A percentile compares a stretch with the other conserved stretches of the same genome.
Conservation (phyloP, 2,888 invertebrate genomes). For the Nesidiocoris tenuis region DNA sequence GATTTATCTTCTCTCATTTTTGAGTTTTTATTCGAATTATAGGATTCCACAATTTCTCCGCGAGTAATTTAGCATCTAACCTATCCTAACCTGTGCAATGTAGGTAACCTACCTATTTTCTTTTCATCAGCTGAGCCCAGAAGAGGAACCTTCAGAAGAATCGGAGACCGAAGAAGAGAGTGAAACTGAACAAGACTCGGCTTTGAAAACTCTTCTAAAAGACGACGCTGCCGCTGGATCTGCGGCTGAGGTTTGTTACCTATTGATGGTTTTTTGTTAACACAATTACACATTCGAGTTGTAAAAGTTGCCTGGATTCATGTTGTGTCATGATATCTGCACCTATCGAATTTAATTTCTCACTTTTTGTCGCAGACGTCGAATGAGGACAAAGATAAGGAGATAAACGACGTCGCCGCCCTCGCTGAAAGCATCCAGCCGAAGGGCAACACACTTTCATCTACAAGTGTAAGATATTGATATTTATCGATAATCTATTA, state of each 20-base stretch:
- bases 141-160: slow-evolving; percentile 47
- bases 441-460: slow-evolving; percentile 93
- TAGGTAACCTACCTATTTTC: no score
- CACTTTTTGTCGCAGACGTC: slow-evolving; percentile 16
- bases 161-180: slow-evolving; percentile 53
- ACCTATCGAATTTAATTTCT: no score
- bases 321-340: no score
- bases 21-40: no score
- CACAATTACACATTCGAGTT: no score
- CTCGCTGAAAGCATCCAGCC: slow-evolving; percentile 96
- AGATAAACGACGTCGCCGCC: slow-evolving; percentile 89
- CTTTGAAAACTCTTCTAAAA: slow-evolving; percentile 43
- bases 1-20: no score
- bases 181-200: slow-evolving; percentile 53
- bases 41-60: no score
- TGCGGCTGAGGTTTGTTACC: neutral
- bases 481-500: no score
- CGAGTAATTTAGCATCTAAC: no score
- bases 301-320: no score
- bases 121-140: no score
- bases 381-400: slow-evolving; percentile 58
- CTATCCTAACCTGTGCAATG: no score
- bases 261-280: neutral
- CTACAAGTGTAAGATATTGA: slow-evolving; percentile 81
- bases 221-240: slow-evolving; percentile 18